Evolutionary conservation across 2,797 vertebrate genomes (phyloP), one percentile per base, ranked within the genome.

Genomic region (Eulemur mongoz): DNA sequence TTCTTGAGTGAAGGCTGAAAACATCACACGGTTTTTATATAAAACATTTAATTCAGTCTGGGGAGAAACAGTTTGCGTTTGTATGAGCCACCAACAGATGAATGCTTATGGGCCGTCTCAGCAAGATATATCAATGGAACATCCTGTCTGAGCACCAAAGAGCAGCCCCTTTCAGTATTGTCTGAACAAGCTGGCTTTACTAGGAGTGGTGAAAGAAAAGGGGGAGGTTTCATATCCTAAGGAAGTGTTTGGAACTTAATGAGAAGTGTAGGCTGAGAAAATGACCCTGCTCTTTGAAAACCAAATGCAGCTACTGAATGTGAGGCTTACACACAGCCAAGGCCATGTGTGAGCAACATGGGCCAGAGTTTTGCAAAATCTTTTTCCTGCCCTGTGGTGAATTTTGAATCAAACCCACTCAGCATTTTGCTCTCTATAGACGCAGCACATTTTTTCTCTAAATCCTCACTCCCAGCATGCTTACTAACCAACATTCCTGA

Each of bases 81-180:
- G 90, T 97, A 50, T 83, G 93, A 91, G 75, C 91, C 73, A 95
- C n/a, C 78, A 97, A 86, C 81, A 94, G 90, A 76, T 1, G 20
- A 96, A 78, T 82, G 76, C 45, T 94, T 88, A 73, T 90, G 73
- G 87, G 76, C 84, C 92, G 73, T 92, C 76, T 50, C 45, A 69
- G 88, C 93, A 94, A 93, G 84, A 88, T 35, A 12, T 78, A 95
- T 97, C 92, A 97, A 96, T 96, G 84, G 90, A 23, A 86, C 83
- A 95, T 92, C 92, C 90, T 98, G 93, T 96, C 75, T 95, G 87
- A 79, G 69, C 45, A 92, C 75, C 59, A 73, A 70, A 96, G 50
- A 96, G 93, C 86, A 96, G 78, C 82, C 61, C 72, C 94, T 97
- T 97, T 98, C 95, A 97, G 94, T 90, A 96, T 94, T 97, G 97